Base-by-base conservation (phyloP, 1,140 invertebrate genomes). In the Oscheius sp. region DNA sequence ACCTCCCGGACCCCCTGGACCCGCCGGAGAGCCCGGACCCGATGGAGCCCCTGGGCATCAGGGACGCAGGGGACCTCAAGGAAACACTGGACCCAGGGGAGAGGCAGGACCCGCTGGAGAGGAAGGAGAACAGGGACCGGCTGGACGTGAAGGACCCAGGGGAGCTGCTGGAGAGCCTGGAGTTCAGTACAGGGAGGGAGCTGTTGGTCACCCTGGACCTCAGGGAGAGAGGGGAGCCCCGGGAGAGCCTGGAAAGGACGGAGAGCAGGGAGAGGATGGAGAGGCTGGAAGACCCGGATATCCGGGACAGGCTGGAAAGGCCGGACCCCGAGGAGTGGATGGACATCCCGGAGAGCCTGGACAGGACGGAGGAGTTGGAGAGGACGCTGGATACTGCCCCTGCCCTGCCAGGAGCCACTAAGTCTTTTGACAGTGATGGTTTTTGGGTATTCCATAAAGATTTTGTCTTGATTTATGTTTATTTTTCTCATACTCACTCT, bases 1-100 rank as follows among this genome's bases (percentile, higher is more conserved):
- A 68, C 67, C 67, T 28, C 15, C 67, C n/a, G 67, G 67, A 31
- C 67, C 67, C 38, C 67, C 32, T 20, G 67, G 67, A 68, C 52
- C 67, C 26, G 26, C 67, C 13, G 67, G 67, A 68, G 49, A 58
- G 20, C 52, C 31, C 26, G 67, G 67, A 58, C 67, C 67, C 36
- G 67, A 68, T 23, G 67, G 67, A 68, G n/a, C n/a, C n/a, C n/a
- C n/a, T n/a, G n/a, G n/a, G n/a, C n/a, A n/a, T n/a, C n/a, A n/a
- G n/a, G n/a, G n/a, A n/a, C n/a, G n/a, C n/a, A n/a, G n/a, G n/a
- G n/a, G n/a, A n/a, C n/a, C n/a, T n/a, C n/a, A n/a, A n/a, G n/a
- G n/a, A n/a, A n/a, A n/a, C n/a, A n/a, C n/a, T n/a, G n/a, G n/a
- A n/a, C n/a, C n/a, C n/a, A n/a, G n/a, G n/a, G n/a, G n/a, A n/a